Evolutionary conservation across 92 coral and sea anemone species (phyloP).

Genomic region (Umimayanthus kanabou): DNA sequence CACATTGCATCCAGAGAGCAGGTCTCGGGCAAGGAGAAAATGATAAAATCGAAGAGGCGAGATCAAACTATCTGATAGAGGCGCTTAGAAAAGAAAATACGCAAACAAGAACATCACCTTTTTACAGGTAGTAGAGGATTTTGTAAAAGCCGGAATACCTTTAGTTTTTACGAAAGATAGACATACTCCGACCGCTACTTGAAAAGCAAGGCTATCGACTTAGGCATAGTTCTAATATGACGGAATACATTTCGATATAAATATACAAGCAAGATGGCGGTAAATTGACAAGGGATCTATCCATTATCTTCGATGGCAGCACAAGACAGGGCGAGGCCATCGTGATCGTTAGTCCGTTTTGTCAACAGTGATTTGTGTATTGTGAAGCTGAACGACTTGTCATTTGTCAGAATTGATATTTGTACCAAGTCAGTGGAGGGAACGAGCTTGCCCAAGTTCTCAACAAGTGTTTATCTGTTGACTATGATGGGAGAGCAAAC

Average conservation of each 20-base stretch:
- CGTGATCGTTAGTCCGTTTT: slow-evolving; percentile 59
- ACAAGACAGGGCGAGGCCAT: slow-evolving; percentile 46
- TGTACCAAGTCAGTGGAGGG: slow-evolving; percentile 52
- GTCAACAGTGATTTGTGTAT: slow-evolving; percentile 58
- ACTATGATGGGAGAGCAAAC: slow-evolving; percentile 46
- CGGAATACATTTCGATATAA: too few species aligned
- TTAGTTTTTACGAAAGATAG: slow-evolving; percentile 3
- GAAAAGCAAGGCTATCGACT: too few species aligned
- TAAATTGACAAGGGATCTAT: too few species aligned
- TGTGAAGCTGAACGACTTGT: slow-evolving; percentile 52
- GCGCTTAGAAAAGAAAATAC: too few species aligned
- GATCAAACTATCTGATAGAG: too few species aligned
- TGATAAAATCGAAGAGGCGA: too few species aligned
- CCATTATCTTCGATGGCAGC: too few species aligned
- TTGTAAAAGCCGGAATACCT: slow-evolving; percentile 49
- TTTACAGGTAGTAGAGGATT: slow-evolving; percentile 46
- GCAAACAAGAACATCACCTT: too few species aligned
- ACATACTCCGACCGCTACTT: slow-evolving; percentile 33
- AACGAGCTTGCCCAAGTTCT: slow-evolving; percentile 60
- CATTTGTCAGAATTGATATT: slow-evolving; percentile 46
- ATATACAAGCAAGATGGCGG: too few species aligned
- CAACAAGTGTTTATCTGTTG: slow-evolving; percentile 55
- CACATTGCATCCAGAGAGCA: too few species aligned
- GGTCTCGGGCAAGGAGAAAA: too few species aligned
- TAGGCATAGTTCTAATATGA: too few species aligned